These are phyloP conservation scores for Cercopithecus mona DNA, from an alignment of 2,113 vertebrate species.

Conservation along the genomic window DNA sequence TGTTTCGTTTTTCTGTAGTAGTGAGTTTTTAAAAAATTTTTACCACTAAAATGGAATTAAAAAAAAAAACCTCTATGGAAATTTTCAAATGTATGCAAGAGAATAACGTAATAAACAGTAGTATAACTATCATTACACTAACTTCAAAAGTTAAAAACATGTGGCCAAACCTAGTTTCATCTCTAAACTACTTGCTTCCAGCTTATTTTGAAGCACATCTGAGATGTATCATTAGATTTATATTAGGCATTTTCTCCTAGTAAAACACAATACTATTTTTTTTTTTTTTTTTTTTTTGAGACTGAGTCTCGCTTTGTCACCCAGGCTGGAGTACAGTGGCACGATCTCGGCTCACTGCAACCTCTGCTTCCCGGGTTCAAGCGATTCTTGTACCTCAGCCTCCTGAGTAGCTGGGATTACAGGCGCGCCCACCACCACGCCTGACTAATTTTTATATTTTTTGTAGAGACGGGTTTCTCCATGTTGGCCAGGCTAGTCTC, in stretches of 20 bases:
- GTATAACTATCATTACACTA: neutral
- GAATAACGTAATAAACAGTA: neutral
- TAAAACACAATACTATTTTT: neutral
- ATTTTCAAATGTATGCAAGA: conserved; percentile 17
- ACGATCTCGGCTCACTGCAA: too few species aligned
- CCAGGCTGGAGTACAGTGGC: too few species aligned
- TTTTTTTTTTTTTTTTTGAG: too few species aligned
- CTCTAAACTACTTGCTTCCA: neutral
- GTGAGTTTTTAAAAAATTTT: neutral
- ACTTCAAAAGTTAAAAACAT: neutral
- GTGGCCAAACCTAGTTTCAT: neutral
- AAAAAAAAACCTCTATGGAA: neutral
- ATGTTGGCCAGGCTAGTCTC: too few species aligned
- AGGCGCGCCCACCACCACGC: too few species aligned
- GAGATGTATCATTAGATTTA: neutral
- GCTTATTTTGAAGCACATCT: conserved; percentile 9
- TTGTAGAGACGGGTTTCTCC: too few species aligned
- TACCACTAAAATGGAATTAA: neutral
- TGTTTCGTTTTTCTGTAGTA: conserved; percentile 34
- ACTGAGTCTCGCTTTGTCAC: too few species aligned
- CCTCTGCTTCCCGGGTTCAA: too few species aligned
- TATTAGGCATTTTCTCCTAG: neutral
- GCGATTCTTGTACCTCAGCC: too few species aligned
- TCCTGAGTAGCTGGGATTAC: too few species aligned
- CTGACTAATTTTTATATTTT: too few species aligned